These are phyloP conservation scores for Hyperoplus immaculatus DNA, from an alignment of 2,797 vertebrate genomes.

Conservation along the genomic window DNA sequence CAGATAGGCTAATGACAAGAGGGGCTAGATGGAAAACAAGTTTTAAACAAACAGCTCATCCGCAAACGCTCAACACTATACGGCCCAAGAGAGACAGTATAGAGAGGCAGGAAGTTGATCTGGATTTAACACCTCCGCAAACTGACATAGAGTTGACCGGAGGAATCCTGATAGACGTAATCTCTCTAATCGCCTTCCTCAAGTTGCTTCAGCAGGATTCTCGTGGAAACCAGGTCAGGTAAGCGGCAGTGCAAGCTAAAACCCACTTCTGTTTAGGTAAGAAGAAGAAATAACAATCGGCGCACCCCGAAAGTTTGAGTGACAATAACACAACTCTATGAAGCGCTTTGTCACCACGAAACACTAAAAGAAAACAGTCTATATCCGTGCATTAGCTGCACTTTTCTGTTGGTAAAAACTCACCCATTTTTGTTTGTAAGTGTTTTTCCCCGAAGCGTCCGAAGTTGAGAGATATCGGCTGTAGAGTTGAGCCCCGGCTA, in stretches of 20 bases:
- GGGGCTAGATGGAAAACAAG: neutral
- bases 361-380: neutral
- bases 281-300: conserved; percentile 39
- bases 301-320: conserved; percentile 43
- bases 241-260: conserved; percentile 15
- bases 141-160: conserved; percentile 55
- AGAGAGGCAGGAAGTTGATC: conserved; percentile 45
- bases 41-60: neutral
- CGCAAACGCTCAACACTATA: neutral
- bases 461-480: conserved; percentile 53
- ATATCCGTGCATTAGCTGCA: no score
- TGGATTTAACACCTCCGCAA: conserved; percentile 63
- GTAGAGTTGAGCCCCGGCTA: conserved; percentile 67
- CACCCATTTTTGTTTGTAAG: conserved; percentile 77
- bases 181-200: conserved; percentile 85
- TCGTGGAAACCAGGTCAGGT: conserved; percentile 67
- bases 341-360: neutral
- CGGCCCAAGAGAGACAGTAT: conserved; percentile 4
- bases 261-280: neutral
- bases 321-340: conserved; percentile 4
- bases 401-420: conserved; percentile 28
- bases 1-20: neutral
- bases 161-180: conserved; percentile 79
- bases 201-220: conserved; percentile 59
- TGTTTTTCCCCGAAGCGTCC: conserved; percentile 56